Percentiles rank a stretch among this genome's conserved stretches.
phyloP scores from a whole-genome alignment of 2,797 vertebrate genomes.

The Dallia pectoralis region DNA sequence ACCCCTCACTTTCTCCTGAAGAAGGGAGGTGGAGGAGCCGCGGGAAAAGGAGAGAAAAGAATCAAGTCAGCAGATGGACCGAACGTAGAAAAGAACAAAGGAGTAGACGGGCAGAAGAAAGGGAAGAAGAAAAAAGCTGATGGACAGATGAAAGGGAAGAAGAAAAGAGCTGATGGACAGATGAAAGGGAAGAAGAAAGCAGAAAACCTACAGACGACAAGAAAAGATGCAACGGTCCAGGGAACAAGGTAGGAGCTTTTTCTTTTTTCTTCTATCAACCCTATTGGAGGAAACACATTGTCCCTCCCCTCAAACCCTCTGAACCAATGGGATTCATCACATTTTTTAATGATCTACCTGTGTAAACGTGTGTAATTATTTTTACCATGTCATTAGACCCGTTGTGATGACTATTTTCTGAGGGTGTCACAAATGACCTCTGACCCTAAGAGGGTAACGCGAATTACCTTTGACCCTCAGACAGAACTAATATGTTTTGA shows the following conservation, averaged over 20 bases:
- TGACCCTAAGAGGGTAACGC: neutral
- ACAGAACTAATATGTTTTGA: no score
- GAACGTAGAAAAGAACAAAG: neutral
- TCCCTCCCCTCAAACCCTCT: no score
- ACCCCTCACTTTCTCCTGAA: constrained; percentile 83
- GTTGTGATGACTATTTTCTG: neutral
- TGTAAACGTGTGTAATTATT: no score
- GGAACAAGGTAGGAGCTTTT: neutral
- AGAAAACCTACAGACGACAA: constrained; percentile 22
- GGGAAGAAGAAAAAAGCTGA: neutral
- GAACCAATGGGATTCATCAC: no score
- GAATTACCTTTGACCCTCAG: neutral
- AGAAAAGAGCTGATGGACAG: neutral
- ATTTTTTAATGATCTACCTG: no score
- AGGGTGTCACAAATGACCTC: neutral
- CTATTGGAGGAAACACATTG: no score
- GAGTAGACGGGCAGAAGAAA: neutral
- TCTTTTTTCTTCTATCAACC: no score
- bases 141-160: neutral
- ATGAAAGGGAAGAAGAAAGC: neutral
- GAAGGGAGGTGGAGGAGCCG: constrained; percentile 38
- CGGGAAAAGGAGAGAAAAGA: neutral
- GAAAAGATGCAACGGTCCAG: constrained; percentile 63
- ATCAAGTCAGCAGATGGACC: neutral
- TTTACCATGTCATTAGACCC: no score